phyloP scores from a whole-genome alignment of 2,888 invertebrate species.

The Cephalotes varians region DNA sequence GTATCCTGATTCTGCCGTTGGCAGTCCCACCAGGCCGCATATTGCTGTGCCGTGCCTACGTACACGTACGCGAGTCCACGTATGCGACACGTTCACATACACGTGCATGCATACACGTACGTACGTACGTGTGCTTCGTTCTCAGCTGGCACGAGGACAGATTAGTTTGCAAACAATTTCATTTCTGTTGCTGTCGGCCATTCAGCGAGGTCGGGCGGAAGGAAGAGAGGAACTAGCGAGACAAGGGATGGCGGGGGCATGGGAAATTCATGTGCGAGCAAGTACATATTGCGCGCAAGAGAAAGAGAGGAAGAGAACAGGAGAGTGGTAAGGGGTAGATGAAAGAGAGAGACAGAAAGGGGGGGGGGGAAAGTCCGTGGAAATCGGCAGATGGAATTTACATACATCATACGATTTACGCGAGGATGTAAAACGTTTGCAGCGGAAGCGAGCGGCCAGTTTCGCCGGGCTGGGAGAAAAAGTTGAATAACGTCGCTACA shows the following conservation, averaged over 20 bases:
- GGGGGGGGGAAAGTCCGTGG: slow-evolving; percentile 28
- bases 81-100: background rate
- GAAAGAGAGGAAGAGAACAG: background rate
- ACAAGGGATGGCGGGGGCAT: slow-evolving; percentile 27
- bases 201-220: slow-evolving; percentile 44
- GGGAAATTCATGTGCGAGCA: slow-evolving; percentile 20
- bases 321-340: background rate
- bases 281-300: background rate
- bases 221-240: slow-evolving; percentile 48
- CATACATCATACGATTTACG: slow-evolving; percentile 51
- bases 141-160: slow-evolving; percentile 67
- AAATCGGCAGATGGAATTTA: slow-evolving; percentile 54
- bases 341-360: background rate
- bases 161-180: slow-evolving; percentile 78
- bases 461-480: background rate
- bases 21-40: slow-evolving; percentile 66
- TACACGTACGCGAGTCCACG: background rate
- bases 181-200: slow-evolving; percentile 69
- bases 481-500: slow-evolving; percentile 39
- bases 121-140: slow-evolving; percentile 53
- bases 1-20: slow-evolving; percentile 72
- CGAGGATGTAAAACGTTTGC: slow-evolving; percentile 42
- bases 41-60: slow-evolving; percentile 52
- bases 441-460: slow-evolving; percentile 31
- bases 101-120: background rate